These are phyloP conservation scores for Hermetia illucens DNA, from an alignment of 1,140 invertebrate genomes.

Conservation along the genomic window DNA sequence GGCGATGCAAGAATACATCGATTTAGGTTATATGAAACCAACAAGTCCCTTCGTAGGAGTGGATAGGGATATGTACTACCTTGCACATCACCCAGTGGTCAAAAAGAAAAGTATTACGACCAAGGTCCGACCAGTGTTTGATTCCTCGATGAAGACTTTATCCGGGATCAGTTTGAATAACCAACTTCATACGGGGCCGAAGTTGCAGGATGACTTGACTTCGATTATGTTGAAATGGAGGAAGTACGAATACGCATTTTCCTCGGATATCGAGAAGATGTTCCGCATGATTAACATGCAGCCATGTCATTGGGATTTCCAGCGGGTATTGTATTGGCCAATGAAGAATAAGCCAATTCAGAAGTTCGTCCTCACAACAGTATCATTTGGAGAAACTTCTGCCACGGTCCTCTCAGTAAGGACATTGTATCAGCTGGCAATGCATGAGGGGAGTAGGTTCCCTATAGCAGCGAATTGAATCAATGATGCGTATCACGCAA, in stretches of 20 bases:
- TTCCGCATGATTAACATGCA: conserved; percentile 18
- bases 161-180: conserved; percentile 11
- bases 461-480: no score
- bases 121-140: conserved; percentile 12
- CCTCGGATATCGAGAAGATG: conserved; percentile 19
- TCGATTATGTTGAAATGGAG: conserved; percentile 3
- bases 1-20: conserved; percentile 14
- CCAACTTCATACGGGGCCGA: conserved; percentile 6
- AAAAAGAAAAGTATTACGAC: conserved; percentile 9
- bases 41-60: conserved; percentile 13
- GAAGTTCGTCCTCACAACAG: conserved; percentile 2
- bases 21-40: conserved; percentile 14
- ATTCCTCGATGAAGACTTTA: conserved; percentile 9
- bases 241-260: conserved; percentile 11
- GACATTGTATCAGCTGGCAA: no score
- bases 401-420: no score
- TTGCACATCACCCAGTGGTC: conserved; percentile 20
- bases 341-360: background rate
- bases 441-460: no score
- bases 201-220: conserved; percentile 4
- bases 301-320: conserved; percentile 11
- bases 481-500: no score
- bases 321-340: conserved; percentile 23
- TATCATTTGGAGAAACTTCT: conserved; percentile 5
- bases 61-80: conserved; percentile 8